Evolutionary conservation across 92 coral and sea anemone species (phyloP).

Genomic region (Pocillopora meandrina): DNA sequence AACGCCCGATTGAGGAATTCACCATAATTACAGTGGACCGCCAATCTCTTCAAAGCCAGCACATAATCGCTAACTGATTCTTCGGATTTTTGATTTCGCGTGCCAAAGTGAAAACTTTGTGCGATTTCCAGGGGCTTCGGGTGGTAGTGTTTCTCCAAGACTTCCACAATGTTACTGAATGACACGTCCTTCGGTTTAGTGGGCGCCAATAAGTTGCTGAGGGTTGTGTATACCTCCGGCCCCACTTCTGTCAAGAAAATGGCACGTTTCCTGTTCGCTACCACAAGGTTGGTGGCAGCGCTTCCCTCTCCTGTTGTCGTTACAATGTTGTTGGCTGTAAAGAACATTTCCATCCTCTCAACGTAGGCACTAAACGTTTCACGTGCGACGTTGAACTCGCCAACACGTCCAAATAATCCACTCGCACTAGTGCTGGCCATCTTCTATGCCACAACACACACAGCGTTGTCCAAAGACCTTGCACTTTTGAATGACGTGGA

Average conservation of each 20-base stretch:
- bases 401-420: conserved; percentile 41
- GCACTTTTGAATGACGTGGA: background rate
- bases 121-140: conserved; percentile 52
- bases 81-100: conserved; percentile 45
- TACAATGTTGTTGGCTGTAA: conserved; percentile 56
- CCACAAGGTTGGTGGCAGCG: conserved; percentile 25
- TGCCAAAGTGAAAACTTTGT: conserved; percentile 58
- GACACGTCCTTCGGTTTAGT: conserved; percentile 42
- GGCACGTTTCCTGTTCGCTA: conserved; percentile 48
- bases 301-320: conserved; percentile 41
- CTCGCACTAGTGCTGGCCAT: background rate
- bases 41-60: conserved; percentile 60
- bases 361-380: conserved; percentile 56
- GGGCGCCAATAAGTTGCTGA: conserved; percentile 52
- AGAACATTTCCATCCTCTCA: conserved; percentile 63
- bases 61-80: conserved; percentile 54
- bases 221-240: conserved; percentile 56
- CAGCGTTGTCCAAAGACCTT: background rate
- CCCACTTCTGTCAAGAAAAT: conserved; percentile 61
- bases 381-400: conserved; percentile 28
- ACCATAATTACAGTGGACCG: conserved; percentile 63
- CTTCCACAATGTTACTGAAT: conserved; percentile 26
- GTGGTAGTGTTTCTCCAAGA: conserved; percentile 48
- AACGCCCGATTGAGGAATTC: conserved; percentile 51
- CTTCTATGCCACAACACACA: background rate